phyloP scores from a whole-genome alignment of 2,797 vertebrate genomes.

The Serranus cabrilla region DNA sequence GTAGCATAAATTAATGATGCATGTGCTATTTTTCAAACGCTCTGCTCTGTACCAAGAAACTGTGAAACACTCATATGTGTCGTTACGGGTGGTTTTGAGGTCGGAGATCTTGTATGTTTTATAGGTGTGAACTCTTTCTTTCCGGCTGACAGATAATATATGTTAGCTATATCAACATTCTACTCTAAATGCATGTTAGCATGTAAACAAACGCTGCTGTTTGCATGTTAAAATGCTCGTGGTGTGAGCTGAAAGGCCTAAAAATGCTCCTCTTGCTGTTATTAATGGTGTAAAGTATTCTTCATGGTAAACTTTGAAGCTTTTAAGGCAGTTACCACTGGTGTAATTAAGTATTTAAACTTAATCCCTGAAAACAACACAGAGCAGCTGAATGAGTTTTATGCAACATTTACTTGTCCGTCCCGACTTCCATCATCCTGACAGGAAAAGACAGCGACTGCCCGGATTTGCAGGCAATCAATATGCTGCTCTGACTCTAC shows the following conservation, averaged over 20 bases:
- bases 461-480: background rate
- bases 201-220: background rate
- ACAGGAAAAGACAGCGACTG: conserved; percentile 3
- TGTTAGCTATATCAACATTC: background rate
- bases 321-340: background rate
- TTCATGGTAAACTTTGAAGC: background rate
- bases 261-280: too few relatives aligned
- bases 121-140: too few relatives aligned
- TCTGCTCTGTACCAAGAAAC: too few relatives aligned
- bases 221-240: background rate
- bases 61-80: too few relatives aligned
- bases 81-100: too few relatives aligned
- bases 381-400: background rate
- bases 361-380: conserved; percentile 25
- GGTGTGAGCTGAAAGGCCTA: background rate
- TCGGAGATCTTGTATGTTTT: too few relatives aligned
- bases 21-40: too few relatives aligned
- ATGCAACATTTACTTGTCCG: conserved; percentile 4
- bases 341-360: conserved; percentile 19
- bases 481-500: background rate
- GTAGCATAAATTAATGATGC: too few relatives aligned
- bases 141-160: too few relatives aligned
- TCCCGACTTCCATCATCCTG: background rate
- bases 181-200: background rate
- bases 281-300: background rate